Evolutionary conservation across 2,888 invertebrate species (phyloP).

Genomic region (Troides aeacus): DNA sequence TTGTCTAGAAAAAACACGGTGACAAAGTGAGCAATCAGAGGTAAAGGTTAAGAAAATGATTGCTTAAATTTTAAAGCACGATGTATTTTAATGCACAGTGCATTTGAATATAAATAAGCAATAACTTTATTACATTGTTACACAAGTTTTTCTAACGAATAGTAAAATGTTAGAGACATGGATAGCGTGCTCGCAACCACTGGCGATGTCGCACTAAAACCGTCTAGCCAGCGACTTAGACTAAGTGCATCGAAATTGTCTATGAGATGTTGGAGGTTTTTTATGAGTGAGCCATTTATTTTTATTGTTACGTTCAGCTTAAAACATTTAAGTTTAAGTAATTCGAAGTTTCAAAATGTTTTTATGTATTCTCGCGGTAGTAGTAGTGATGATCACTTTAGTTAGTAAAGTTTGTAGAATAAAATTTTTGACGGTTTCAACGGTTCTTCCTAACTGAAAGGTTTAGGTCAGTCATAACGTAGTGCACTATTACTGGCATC

Average conservation of each 20-base stretch:
- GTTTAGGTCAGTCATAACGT: too few species aligned
- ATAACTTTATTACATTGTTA: neutral
- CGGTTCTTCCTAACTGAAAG: neutral
- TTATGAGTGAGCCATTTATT: conserved; percentile 12
- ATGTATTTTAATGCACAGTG: neutral
- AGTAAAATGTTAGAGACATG: conserved; percentile 8
- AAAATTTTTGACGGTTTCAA: neutral
- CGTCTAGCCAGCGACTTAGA: conserved; percentile 37
- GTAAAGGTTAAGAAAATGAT: neutral
- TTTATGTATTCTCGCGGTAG: neutral
- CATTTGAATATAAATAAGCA: neutral
- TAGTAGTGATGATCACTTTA: neutral
- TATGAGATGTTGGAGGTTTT: conserved; percentile 29
- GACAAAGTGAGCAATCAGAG: neutral
- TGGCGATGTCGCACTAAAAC: conserved; percentile 45
- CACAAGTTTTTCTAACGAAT: conserved; percentile 1
- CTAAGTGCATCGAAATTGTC: conserved; percentile 48
- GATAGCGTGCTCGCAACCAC: conserved; percentile 41
- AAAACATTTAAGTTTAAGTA: conserved; percentile 4
- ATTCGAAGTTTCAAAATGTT: neutral
- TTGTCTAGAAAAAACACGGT: neutral
- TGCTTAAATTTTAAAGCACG: neutral
- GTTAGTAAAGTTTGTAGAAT: neutral
- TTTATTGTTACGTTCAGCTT: conserved; percentile 5
- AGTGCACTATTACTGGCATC: too few species aligned